Conservation (phyloP, 1,140 invertebrate species). For the Diachasmimorpha longicaudata region DNA sequence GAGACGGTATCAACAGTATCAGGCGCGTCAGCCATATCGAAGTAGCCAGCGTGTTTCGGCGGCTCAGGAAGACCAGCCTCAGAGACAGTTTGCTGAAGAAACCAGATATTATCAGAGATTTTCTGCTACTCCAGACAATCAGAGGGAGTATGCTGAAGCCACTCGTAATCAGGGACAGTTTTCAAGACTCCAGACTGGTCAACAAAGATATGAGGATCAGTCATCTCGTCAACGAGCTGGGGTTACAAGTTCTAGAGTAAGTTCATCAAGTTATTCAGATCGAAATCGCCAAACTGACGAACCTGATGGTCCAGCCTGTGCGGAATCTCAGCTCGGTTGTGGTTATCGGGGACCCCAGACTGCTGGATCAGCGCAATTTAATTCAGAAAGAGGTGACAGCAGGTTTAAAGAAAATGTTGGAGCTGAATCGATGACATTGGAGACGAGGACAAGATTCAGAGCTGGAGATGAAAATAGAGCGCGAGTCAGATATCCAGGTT, state of each 20-base stretch:
- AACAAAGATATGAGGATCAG: background rate
- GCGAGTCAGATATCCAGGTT: background rate
- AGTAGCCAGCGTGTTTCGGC: background rate
- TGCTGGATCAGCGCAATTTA: background rate
- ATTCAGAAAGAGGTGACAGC: background rate
- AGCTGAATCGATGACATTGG: background rate
- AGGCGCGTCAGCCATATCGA: no score
- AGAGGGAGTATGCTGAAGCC: background rate
- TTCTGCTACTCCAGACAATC: background rate
- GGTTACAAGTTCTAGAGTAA: background rate
- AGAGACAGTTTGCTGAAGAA: background rate
- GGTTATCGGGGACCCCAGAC: background rate
- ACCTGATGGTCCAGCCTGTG: background rate
- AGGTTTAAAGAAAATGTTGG: background rate
- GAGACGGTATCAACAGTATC: background rate
- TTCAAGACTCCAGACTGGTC: background rate
- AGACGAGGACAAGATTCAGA: background rate
- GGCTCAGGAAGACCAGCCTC: background rate
- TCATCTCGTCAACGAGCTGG: background rate
- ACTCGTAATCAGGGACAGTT: background rate
- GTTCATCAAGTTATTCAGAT: background rate
- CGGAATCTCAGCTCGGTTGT: background rate
- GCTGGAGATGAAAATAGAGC: background rate
- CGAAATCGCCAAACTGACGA: background rate
- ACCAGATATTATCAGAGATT: background rate